Conservation (phyloP, 2,797 vertebrate genomes). For the Acanthis flammea region DNA sequence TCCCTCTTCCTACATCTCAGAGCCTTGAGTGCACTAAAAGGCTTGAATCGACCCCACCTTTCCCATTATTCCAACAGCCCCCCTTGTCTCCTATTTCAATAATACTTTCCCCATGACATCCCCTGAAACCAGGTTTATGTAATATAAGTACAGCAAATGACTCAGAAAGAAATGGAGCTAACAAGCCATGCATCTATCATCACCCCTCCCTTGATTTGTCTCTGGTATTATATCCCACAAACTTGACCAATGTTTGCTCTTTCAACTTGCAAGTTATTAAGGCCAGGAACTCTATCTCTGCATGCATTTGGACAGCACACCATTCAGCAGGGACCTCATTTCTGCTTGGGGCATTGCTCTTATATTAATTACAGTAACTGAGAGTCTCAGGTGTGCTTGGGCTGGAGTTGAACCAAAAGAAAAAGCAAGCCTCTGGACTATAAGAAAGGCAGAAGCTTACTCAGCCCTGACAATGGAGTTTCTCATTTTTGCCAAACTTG, state of each 20-base stretch:
- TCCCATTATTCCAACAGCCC: background rate
- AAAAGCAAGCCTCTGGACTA: background rate
- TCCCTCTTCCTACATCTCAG: background rate
- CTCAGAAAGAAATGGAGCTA: slow-evolving; percentile 30
- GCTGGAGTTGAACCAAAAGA: background rate
- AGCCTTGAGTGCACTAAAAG: background rate
- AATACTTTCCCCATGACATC: slow-evolving; percentile 27
- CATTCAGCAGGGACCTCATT: slow-evolving; percentile 9
- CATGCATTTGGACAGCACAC: background rate
- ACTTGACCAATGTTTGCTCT: slow-evolving; percentile 20
- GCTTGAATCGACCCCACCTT: background rate
- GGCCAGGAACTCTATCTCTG: background rate
- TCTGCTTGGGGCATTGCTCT: background rate
- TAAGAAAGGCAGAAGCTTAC: background rate
- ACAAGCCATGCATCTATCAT: slow-evolving; percentile 45
- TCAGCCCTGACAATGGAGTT: background rate
- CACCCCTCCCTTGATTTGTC: background rate
- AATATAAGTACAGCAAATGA: slow-evolving; percentile 29
- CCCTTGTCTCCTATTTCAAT: background rate
- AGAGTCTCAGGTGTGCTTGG: slow-evolving; percentile 36
- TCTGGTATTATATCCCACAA: slow-evolving; percentile 7
- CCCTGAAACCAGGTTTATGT: slow-evolving; percentile 31
- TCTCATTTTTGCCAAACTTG: background rate
- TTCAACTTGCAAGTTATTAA: slow-evolving; percentile 11
- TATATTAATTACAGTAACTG: slow-evolving; percentile 16